Conservation (phyloP, 2,113 vertebrate species). For the Barbus barbus region DNA sequence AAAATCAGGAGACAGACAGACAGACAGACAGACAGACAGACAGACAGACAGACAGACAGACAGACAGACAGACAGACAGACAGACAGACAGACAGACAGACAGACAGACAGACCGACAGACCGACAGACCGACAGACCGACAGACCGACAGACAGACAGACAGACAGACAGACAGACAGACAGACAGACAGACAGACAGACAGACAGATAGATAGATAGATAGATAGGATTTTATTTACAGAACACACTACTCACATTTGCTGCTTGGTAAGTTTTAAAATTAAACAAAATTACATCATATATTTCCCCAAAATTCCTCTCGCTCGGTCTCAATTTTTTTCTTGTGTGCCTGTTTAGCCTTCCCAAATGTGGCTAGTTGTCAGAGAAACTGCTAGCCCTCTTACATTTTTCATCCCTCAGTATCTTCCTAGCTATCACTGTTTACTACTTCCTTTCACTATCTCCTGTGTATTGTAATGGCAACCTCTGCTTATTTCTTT, state of each 20-base stretch:
- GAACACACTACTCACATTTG: not conserved
- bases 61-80: too few relatives aligned
- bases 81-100: too few relatives aligned
- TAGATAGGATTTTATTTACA: too few relatives aligned
- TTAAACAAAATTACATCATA: not conserved
- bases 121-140: too few relatives aligned
- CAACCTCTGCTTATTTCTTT: constrained; percentile 25
- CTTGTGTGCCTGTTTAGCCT: not conserved
- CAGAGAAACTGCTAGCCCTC: constrained; percentile 1
- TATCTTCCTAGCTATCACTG: not conserved
- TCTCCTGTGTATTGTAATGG: constrained; percentile 12
- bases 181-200: too few relatives aligned
- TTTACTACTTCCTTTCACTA: not conserved
- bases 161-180: too few relatives aligned
- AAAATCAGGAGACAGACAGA: too few relatives aligned
- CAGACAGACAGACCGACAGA: too few relatives aligned
- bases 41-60: too few relatives aligned
- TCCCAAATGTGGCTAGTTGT: not conserved
- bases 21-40: too few relatives aligned
- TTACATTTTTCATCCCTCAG: not conserved
- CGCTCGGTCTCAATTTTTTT: not conserved
- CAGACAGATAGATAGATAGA: too few relatives aligned
- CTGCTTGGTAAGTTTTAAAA: not conserved
- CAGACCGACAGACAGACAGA: too few relatives aligned
- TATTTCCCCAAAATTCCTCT: not conserved